These are phyloP conservation scores for Epizoanthus rinbou DNA, from an alignment of 92 coral and sea anemone genomes.

Conservation along the genomic window DNA sequence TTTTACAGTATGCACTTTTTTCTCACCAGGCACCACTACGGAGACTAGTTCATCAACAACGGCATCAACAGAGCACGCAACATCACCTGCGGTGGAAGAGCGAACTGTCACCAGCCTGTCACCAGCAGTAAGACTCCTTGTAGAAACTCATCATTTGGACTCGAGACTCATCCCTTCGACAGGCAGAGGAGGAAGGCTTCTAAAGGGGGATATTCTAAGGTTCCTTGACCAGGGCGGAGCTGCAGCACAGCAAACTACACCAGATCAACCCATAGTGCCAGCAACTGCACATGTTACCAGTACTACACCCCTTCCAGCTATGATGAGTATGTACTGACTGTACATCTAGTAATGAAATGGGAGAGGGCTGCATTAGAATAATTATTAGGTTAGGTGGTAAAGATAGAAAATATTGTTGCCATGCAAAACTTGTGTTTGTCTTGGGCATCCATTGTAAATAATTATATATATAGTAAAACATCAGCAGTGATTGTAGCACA, in stretches of 20 bases:
- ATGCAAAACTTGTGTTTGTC: too few species aligned
- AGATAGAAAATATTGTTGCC: too few species aligned
- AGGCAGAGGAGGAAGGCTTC: slow-evolving; percentile 91
- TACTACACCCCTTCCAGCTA: neutral
- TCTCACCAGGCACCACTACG: neutral
- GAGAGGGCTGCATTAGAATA: too few species aligned
- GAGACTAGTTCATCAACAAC: slow-evolving; percentile 25
- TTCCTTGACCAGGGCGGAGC: slow-evolving; percentile 67
- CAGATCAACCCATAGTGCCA: slow-evolving; percentile 14
- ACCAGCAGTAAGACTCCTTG: slow-evolving; percentile 87
- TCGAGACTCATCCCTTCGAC: slow-evolving; percentile 79
- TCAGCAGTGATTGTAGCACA: too few species aligned
- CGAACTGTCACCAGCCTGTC: slow-evolving; percentile 48
- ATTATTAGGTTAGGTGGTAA: too few species aligned
- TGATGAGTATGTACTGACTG: neutral
- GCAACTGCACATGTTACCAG: neutral
- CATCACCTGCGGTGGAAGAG: neutral
- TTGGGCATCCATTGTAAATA: too few species aligned
- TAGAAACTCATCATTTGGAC: slow-evolving; percentile 81
- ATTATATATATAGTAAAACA: neutral
- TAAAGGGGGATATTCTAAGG: slow-evolving; percentile 90
- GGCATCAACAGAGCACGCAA: neutral
- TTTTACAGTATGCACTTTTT: neutral
- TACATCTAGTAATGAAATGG: neutral
- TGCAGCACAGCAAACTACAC: slow-evolving; percentile 35